Evolutionary conservation across 1,140 invertebrate species (phyloP).

Genomic region (Drusus annulatus): DNA sequence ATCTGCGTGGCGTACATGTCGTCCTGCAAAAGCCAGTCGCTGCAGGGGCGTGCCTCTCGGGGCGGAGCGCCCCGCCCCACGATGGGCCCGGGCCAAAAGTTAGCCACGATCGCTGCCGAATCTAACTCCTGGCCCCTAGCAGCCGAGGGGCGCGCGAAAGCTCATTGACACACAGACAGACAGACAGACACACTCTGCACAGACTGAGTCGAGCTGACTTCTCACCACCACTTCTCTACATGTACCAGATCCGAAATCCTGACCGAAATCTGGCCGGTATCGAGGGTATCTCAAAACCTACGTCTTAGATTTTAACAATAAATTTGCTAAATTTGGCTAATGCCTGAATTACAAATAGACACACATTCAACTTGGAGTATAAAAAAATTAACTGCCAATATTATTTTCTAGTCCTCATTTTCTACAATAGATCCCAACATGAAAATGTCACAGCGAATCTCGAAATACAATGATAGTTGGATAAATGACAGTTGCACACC

Average conservation of each 20-base stretch:
- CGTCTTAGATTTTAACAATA: too few species aligned
- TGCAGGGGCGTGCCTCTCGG: conserved; percentile 68
- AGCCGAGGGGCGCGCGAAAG: neutral
- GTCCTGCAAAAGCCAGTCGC: conserved; percentile 69
- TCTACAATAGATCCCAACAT: conserved; percentile 3
- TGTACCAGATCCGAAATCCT: too few species aligned
- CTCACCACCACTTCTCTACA: too few species aligned
- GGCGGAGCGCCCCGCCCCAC: conserved; percentile 59
- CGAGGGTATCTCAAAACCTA: too few species aligned
- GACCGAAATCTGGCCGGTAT: too few species aligned
- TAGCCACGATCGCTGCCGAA: conserved; percentile 52
- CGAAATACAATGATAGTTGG: neutral
- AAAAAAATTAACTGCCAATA: too few species aligned
- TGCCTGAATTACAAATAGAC: too few species aligned
- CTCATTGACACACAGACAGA: too few species aligned
- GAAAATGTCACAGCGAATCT: conserved; percentile 1
- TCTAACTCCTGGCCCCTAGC: conserved; percentile 32
- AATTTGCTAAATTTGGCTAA: too few species aligned
- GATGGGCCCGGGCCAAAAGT: conserved; percentile 54
- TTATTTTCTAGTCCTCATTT: conserved; percentile 34
- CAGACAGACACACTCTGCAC: too few species aligned
- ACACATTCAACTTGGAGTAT: too few species aligned
- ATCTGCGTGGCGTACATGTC: conserved; percentile 70
- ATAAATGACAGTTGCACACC: neutral
- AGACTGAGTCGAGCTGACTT: too few species aligned